Evolutionary conservation across 1,140 invertebrate species (phyloP).

Genomic region (Chironomus tepperi): DNA sequence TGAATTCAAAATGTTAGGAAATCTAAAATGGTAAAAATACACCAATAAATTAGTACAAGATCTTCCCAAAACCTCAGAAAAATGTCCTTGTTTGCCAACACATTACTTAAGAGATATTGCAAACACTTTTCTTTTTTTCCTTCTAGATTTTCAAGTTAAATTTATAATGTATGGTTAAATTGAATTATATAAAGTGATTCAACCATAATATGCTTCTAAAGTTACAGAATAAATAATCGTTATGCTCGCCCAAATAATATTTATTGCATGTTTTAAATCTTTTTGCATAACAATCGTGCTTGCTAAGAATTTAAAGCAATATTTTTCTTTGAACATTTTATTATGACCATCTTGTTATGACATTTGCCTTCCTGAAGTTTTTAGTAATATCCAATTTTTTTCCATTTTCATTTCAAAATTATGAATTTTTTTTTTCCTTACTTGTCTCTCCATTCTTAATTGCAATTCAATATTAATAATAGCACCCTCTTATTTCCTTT

Average conservation of each 20-base stretch:
- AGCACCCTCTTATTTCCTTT: background rate
- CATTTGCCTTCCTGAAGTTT: background rate
- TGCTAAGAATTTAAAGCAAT: too few relatives aligned
- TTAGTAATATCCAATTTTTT: background rate
- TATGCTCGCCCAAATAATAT: constrained; percentile 2
- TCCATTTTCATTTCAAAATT: background rate
- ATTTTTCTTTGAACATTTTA: too few relatives aligned
- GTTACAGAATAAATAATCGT: constrained; percentile 9
- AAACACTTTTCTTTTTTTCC: constrained; percentile 15
- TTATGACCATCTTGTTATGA: background rate
- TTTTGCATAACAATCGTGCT: background rate
- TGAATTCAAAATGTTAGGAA: background rate
- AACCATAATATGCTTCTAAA: background rate
- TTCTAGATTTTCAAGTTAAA: background rate
- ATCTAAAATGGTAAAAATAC: background rate
- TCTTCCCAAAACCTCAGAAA: background rate
- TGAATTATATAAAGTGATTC: constrained; percentile 18
- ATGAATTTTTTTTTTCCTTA: too few relatives aligned
- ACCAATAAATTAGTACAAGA: constrained; percentile 4
- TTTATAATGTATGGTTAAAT: constrained; percentile 19
- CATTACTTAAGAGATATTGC: constrained; percentile 1
- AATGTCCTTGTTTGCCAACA: constrained; percentile 20
- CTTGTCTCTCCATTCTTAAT: constrained; percentile 7
- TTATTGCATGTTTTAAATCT: constrained; percentile 8
- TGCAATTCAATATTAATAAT: constrained; percentile 19